Conservation (phyloP, 2,888 invertebrate genomes). For the Candidula unifasciata region DNA sequence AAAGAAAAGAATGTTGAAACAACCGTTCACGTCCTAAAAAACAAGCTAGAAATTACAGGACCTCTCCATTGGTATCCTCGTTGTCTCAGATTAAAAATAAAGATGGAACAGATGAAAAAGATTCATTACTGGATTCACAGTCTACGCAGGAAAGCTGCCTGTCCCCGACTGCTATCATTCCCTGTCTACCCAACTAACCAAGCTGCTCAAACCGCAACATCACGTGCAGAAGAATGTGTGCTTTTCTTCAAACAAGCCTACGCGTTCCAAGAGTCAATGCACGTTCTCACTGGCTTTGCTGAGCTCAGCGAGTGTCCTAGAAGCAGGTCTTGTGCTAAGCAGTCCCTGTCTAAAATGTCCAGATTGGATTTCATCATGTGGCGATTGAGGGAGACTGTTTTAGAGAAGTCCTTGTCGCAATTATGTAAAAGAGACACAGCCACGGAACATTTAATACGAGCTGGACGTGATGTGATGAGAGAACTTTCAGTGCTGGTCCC, state of each 20-base stretch:
- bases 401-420: background rate
- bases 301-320: background rate
- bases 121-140: background rate
- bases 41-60: constrained; percentile 1
- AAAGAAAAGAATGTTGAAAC: background rate
- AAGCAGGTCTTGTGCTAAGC: background rate
- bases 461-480: background rate
- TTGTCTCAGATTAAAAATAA: background rate
- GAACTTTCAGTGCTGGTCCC: constrained; percentile 10
- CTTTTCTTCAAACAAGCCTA: constrained; percentile 24
- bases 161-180: background rate
- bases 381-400: background rate
- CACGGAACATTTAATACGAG: background rate
- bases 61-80: constrained; percentile 23
- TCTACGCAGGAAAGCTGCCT: background rate
- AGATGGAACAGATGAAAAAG: background rate
- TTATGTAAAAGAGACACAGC: background rate
- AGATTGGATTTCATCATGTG: constrained; percentile 26
- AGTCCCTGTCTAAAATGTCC: background rate
- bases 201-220: background rate
- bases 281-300: constrained; percentile 22
- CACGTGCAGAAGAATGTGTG: constrained; percentile 1
- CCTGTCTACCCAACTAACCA: background rate
- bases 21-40: background rate
- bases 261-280: constrained; percentile 28